Conservation (phyloP, 2,888 invertebrate genomes). For the Heliconius ethilla region DNA sequence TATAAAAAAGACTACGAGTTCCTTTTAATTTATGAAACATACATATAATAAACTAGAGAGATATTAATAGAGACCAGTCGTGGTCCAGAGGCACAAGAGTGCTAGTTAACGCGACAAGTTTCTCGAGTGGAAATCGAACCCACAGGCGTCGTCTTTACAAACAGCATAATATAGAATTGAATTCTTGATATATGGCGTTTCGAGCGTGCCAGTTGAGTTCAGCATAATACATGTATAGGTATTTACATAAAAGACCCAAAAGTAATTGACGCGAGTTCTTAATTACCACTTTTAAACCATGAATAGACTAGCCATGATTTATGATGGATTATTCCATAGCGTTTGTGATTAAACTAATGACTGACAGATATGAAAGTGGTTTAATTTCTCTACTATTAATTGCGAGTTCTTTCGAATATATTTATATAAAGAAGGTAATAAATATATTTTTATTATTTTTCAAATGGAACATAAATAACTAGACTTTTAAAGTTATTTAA, state of each 20-base stretch:
- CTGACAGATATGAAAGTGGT: background rate
- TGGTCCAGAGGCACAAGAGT: too few species aligned
- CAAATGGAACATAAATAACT: background rate
- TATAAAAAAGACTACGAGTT: background rate
- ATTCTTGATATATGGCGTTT: too few species aligned
- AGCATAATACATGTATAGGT: background rate
- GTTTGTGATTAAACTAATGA: background rate
- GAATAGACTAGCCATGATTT: slow-evolving; percentile 1
- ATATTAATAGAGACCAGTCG: background rate
- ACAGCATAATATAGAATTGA: too few species aligned
- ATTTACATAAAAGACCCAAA: background rate
- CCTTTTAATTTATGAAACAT: background rate
- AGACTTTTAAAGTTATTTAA: background rate
- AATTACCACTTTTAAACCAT: background rate
- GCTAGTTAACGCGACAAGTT: too few species aligned
- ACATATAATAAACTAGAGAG: too few species aligned
- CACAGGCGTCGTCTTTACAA: background rate
- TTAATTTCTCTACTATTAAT: background rate
- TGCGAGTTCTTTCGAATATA: background rate
- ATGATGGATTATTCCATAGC: background rate
- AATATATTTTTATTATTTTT: background rate
- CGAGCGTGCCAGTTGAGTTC: too few species aligned
- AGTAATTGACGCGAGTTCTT: background rate
- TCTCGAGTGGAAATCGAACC: background rate
- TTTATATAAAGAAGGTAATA: background rate